phyloP scores from a whole-genome alignment of 2,113 vertebrate species.

The Erinaceus europaeus region DNA sequence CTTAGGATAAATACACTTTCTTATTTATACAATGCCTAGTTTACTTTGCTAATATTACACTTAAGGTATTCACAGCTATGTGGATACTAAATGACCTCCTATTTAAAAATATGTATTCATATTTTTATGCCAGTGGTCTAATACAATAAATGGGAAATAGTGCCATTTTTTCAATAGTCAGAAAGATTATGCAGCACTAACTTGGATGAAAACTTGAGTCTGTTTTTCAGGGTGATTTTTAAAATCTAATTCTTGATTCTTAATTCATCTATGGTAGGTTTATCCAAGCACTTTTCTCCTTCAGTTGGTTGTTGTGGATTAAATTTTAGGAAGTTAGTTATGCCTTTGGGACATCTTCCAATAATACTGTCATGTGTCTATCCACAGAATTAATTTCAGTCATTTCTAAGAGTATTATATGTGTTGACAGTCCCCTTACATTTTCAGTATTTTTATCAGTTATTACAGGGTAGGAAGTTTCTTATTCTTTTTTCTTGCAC shows the following conservation, averaged over 20 bases:
- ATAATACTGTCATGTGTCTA: background rate
- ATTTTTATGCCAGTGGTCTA: background rate
- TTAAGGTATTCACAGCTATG: background rate
- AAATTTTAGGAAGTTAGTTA: background rate
- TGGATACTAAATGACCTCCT: background rate
- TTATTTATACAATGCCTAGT: background rate
- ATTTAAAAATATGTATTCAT: background rate
- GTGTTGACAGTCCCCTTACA: background rate
- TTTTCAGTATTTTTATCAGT: background rate
- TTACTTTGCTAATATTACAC: background rate
- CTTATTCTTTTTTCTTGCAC: background rate
- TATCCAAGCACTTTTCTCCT: background rate
- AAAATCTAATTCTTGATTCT: background rate
- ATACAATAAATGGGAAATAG: background rate
- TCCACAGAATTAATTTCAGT: background rate
- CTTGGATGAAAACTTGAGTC: background rate
- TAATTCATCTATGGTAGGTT: background rate
- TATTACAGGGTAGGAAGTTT: background rate
- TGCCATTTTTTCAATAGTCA: background rate
- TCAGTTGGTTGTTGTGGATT: background rate
- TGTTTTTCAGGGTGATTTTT: background rate
- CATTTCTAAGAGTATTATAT: background rate
- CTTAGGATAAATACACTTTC: background rate
- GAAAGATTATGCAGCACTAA: background rate
- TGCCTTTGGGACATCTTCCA: background rate